Evolutionary conservation across 2,888 invertebrate genomes (phyloP).

Genomic region (Uropetala carovei): DNA sequence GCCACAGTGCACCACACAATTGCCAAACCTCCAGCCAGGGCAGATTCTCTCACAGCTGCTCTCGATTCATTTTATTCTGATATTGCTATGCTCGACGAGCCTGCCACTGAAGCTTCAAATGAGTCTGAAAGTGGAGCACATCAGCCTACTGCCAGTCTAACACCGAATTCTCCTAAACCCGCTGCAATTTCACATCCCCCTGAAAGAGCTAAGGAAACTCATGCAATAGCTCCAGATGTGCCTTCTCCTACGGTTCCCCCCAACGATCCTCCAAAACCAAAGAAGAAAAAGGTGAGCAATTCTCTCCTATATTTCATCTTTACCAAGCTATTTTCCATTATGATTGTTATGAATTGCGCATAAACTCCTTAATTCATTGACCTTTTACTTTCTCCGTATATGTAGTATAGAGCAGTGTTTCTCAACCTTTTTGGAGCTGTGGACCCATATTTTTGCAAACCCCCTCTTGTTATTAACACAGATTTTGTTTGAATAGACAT

Average conservation of each 20-base stretch:
- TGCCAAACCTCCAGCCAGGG: constrained; percentile 73
- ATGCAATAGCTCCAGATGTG: constrained; percentile 69
- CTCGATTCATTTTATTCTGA: constrained; percentile 81
- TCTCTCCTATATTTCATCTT: not conserved
- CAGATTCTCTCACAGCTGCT: constrained; percentile 75
- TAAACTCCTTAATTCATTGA: too few species aligned
- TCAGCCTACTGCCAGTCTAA: not conserved
- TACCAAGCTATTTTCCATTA: constrained; percentile 59
- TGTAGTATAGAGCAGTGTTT: too few species aligned
- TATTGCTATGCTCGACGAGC: constrained; percentile 74
- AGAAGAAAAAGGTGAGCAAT: constrained; percentile 69
- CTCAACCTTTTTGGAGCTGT: too few species aligned
- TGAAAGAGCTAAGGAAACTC: constrained; percentile 38
- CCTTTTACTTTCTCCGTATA: too few species aligned
- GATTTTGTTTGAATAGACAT: too few species aligned
- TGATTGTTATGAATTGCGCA: not conserved
- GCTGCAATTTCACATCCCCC: constrained; percentile 28
- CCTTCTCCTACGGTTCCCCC: constrained; percentile 69
- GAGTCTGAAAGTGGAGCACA: constrained; percentile 22
- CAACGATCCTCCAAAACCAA: constrained; percentile 67
- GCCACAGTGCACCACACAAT: constrained; percentile 73
- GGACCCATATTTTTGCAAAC: too few species aligned
- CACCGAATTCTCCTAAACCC: constrained; percentile 65
- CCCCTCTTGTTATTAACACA: too few species aligned
- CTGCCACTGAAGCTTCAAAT: constrained; percentile 71